These are phyloP conservation scores for Stenolophus ochropezus DNA, from an alignment of 2,888 invertebrate species.

Conservation along the genomic window DNA sequence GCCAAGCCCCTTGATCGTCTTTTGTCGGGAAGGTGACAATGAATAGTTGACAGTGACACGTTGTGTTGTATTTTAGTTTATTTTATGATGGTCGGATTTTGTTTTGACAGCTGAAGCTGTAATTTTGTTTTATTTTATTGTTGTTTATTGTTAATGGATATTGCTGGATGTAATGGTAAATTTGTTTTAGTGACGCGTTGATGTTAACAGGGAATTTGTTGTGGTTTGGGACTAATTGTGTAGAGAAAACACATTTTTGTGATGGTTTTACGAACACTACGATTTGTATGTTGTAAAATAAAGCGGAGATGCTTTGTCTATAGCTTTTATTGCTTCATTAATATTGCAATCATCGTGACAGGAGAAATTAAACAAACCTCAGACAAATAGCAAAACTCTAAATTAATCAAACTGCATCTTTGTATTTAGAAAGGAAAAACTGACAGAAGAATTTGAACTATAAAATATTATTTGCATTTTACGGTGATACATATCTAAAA, in stretches of 20 bases:
- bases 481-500: no score
- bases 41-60: conserved; percentile 10
- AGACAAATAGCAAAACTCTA: neutral
- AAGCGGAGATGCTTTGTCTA: neutral
- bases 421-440: no score
- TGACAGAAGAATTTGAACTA: no score
- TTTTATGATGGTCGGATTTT: conserved; percentile 39
- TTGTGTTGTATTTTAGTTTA: conserved; percentile 19
- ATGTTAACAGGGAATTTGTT: conserved; percentile 16
- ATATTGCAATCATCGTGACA: neutral
- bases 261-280: neutral
- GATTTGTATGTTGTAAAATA: neutral
- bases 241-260: conserved; percentile 1
- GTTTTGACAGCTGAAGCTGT: conserved; percentile 21
- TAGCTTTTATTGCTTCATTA: neutral
- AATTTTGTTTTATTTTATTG: conserved; percentile 44
- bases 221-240: neutral
- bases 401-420: no score
- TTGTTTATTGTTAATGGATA: conserved; percentile 41
- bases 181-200: conserved; percentile 11
- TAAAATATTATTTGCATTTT: no score
- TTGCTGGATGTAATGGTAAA: conserved; percentile 28
- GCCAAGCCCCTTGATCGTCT: conserved; percentile 19
- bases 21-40: conserved; percentile 27
- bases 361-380: neutral